Conservation (phyloP, 2,113 vertebrate genomes). For the Oplegnathus fasciatus region DNA sequence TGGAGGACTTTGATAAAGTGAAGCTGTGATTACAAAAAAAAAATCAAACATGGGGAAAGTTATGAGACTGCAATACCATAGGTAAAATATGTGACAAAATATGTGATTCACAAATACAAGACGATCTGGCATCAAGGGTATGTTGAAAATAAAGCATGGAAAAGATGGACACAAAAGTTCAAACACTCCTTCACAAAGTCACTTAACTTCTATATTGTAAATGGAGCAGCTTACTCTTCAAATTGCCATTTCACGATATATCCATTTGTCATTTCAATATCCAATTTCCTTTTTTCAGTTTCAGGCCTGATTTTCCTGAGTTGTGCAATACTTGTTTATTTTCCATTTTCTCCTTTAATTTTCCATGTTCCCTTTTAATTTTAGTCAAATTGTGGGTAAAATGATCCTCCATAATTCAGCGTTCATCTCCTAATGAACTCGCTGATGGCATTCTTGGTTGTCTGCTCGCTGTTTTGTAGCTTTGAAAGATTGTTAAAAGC, state of each 20-base stretch:
- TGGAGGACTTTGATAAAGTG: constrained; percentile 42
- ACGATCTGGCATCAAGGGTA: not conserved
- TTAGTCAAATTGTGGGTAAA: not conserved
- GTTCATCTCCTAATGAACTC: not conserved
- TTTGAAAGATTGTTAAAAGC: not conserved
- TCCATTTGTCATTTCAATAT: not conserved
- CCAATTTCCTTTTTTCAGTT: not conserved
- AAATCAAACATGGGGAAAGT: not conserved
- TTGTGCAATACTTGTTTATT: not conserved
- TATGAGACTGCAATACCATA: not conserved
- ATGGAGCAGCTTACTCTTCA: not conserved
- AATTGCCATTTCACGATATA: not conserved
- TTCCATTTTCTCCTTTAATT: no score
- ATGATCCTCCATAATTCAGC: not conserved
- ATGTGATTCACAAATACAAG: not conserved
- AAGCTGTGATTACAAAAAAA: constrained; percentile 46
- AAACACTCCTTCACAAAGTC: not conserved
- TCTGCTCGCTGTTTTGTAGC: not conserved
- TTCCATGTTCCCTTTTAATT: no score
- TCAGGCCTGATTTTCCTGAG: not conserved
- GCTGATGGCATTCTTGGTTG: not conserved
- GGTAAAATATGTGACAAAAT: not conserved
- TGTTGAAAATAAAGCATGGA: not conserved
- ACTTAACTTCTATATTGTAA: not conserved
- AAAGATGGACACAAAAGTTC: no score